Percentiles rank a stretch among this genome's conserved stretches.
Evolutionary conservation across 2,888 invertebrate species (phyloP).

Genomic region (Alcis repandata): DNA sequence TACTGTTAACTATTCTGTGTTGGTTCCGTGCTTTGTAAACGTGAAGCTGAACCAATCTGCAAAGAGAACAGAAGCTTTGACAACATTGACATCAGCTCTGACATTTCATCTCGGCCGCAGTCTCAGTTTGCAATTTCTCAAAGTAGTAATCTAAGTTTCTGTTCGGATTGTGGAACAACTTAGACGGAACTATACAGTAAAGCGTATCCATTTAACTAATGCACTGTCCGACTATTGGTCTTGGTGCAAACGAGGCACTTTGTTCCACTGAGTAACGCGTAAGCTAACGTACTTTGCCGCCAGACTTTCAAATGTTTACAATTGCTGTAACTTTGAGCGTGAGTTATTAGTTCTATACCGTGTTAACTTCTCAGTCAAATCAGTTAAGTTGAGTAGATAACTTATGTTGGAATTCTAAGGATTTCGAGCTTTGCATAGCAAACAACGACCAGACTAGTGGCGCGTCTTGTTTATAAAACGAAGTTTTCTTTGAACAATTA

Average conservation of each 20-base stretch:
- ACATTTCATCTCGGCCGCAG: conserved; percentile 67
- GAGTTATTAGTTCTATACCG: conserved; percentile 25
- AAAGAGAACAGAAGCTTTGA: conserved; percentile 42
- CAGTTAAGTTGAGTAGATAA: background rate
- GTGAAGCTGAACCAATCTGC: conserved; percentile 18
- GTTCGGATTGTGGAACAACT: conserved; percentile 78
- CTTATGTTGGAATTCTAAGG: background rate
- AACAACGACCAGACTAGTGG: background rate
- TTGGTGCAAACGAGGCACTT: conserved; percentile 82
- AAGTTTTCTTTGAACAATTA: too few relatives aligned
- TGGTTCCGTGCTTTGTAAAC: background rate
- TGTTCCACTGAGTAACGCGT: conserved; percentile 76
- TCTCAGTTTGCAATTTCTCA: conserved; percentile 74
- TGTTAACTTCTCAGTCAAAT: conserved; percentile 5
- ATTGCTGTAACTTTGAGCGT: conserved; percentile 43
- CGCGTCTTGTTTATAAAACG: background rate
- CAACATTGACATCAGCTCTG: conserved; percentile 60
- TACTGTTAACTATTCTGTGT: background rate
- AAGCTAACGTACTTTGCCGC: conserved; percentile 60
- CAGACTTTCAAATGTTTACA: conserved; percentile 53
- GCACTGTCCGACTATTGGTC: conserved; percentile 83
- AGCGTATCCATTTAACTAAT: conserved; percentile 84
- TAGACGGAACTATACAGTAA: conserved; percentile 72
- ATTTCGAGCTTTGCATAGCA: background rate
- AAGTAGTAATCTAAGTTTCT: conserved; percentile 79